These are phyloP conservation scores for Epizoanthus illoricatus DNA, from an alignment of 92 coral and sea anemone genomes.

Conservation along the genomic window DNA sequence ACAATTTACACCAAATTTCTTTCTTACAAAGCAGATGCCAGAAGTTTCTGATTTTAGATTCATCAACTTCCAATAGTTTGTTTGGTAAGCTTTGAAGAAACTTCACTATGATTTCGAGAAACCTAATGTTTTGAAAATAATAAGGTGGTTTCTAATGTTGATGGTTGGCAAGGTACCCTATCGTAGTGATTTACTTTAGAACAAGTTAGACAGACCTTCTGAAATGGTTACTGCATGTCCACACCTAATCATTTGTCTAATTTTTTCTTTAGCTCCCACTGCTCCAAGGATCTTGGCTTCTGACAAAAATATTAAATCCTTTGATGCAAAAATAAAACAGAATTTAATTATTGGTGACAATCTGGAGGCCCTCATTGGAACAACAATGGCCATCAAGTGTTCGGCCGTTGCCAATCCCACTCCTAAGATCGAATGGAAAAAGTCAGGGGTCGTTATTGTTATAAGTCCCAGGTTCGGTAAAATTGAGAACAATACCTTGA, in stretches of 20 bases:
- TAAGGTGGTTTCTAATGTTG: no score
- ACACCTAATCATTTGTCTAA: background rate
- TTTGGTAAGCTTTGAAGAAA: no score
- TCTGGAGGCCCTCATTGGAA: constrained; percentile 65
- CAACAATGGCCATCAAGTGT: constrained; percentile 72
- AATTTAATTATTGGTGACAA: constrained; percentile 75
- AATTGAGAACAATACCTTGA: constrained; percentile 57
- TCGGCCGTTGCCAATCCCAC: constrained; percentile 77
- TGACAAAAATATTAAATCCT: constrained; percentile 58
- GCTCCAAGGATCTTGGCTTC: constrained; percentile 76
- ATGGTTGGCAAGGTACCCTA: no score
- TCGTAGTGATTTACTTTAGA: no score
- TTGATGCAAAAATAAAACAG: constrained; percentile 43
- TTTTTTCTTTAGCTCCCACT: constrained; percentile 65
- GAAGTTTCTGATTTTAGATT: no score
- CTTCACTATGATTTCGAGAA: no score
- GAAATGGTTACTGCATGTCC: no score
- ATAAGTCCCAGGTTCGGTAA: constrained; percentile 23
- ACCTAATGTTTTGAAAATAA: no score
- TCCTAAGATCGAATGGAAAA: constrained; percentile 79
- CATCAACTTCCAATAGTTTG: no score
- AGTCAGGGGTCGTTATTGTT: constrained; percentile 53
- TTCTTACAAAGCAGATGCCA: no score
- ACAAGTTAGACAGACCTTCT: no score
- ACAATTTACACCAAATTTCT: no score